phyloP scores from a whole-genome alignment of 2,888 invertebrate species.

The Cryptocephalus moraei region DNA sequence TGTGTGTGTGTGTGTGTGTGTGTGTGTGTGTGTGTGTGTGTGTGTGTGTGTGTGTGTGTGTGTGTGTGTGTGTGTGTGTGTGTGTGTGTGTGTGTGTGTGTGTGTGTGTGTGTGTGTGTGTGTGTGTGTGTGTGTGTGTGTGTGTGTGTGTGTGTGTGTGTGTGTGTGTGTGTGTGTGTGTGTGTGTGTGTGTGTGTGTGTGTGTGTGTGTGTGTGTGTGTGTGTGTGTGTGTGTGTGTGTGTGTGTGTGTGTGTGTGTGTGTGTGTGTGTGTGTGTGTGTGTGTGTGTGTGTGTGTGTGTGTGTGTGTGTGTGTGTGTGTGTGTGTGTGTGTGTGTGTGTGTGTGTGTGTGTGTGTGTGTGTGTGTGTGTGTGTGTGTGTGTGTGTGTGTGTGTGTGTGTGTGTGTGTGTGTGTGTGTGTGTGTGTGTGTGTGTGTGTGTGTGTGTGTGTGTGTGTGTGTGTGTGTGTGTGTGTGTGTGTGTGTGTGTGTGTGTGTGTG shows the following conservation, averaged over 20 bases:
- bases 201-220: not conserved
- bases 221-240: not conserved
- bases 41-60: conserved; percentile 1
- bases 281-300: conserved; percentile 1
- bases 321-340: conserved; percentile 1
- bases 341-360: not conserved
- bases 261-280: not conserved
- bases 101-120: not conserved
- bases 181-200: conserved; percentile 1
- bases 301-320: not conserved
- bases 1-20: conserved; percentile 1
- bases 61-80: not conserved
- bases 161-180: not conserved
- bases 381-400: not conserved
- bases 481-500: not conserved
- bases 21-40: not conserved
- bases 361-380: not conserved
- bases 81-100: not conserved
- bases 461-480: conserved; percentile 1
- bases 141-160: conserved; percentile 1
- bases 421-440: conserved; percentile 1
- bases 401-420: not conserved
- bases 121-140: not conserved
- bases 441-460: not conserved
- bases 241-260: not conserved